A percentile compares a stretch with the other conserved stretches of the same genome.
phyloP scores from a whole-genome alignment of 2,113 vertebrate genomes.

The Lates calcarifer region DNA sequence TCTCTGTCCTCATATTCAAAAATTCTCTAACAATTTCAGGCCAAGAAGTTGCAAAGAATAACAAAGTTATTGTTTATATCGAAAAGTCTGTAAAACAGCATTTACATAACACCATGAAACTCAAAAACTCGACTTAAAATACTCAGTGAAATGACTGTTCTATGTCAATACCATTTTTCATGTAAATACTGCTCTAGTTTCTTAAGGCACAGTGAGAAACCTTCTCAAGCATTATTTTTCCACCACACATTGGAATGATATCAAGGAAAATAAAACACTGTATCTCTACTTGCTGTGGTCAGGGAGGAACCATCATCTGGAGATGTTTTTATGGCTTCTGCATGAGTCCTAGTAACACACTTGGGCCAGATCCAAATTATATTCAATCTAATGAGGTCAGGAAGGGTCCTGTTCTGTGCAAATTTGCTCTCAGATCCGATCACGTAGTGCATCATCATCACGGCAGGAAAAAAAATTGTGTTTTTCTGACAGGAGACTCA shows the following conservation, averaged over 20 bases:
- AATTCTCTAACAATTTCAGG: background rate
- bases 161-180: background rate
- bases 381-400: background rate
- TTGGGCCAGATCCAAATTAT: background rate
- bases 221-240: background rate
- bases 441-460: background rate
- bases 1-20: background rate
- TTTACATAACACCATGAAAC: background rate
- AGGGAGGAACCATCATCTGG: background rate
- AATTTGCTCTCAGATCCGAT: background rate
- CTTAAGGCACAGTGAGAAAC: background rate
- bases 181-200: background rate
- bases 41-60: background rate
- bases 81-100: background rate
- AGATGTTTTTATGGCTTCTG: background rate
- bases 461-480: background rate
- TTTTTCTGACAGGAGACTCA: constrained; percentile 6
- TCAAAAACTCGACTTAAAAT: background rate
- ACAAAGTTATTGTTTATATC: background rate
- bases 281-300: background rate
- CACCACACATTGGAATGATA: background rate
- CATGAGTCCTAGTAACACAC: background rate
- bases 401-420: background rate
- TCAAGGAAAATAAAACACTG: background rate
- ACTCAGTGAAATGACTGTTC: no score